Evolutionary conservation across 2,888 invertebrate species (phyloP).

Genomic region (Brachyopa scutellaris): DNA sequence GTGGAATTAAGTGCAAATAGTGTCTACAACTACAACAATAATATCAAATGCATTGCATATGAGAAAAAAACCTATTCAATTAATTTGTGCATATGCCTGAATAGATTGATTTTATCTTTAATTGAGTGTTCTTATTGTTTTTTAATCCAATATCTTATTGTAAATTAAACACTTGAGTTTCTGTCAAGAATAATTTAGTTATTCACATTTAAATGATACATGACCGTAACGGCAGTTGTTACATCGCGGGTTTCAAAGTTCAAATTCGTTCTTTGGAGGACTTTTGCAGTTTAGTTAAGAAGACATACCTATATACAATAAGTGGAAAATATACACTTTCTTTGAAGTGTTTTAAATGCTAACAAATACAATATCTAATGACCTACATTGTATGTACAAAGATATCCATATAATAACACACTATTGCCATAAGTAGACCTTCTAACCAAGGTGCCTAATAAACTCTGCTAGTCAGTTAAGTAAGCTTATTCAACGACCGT

Average conservation of each 20-base stretch:
- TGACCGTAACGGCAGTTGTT: no score
- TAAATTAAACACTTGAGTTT: not conserved
- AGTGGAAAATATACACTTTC: not conserved
- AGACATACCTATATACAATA: no score
- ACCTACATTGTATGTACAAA: no score
- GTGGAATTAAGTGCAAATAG: slow-evolving; percentile 7
- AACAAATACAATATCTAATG: no score
- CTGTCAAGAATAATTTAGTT: not conserved
- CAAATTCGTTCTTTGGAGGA: not conserved
- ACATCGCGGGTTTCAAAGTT: not conserved
- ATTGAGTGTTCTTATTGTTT: slow-evolving; percentile 7
- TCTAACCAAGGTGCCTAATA: not conserved
- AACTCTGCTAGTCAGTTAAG: not conserved
- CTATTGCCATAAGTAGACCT: no score
- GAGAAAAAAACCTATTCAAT: not conserved
- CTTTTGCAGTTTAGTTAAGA: not conserved
- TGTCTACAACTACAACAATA: slow-evolving; percentile 16
- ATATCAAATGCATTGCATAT: no score
- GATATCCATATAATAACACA: no score
- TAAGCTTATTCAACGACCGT: no score
- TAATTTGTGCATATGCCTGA: not conserved
- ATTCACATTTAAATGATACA: no score
- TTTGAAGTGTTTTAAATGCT: not conserved
- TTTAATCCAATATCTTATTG: not conserved
- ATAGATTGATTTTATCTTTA: slow-evolving; percentile 4